phyloP scores from a whole-genome alignment of 1,140 invertebrate species.

The Papilio aristodemus region DNA sequence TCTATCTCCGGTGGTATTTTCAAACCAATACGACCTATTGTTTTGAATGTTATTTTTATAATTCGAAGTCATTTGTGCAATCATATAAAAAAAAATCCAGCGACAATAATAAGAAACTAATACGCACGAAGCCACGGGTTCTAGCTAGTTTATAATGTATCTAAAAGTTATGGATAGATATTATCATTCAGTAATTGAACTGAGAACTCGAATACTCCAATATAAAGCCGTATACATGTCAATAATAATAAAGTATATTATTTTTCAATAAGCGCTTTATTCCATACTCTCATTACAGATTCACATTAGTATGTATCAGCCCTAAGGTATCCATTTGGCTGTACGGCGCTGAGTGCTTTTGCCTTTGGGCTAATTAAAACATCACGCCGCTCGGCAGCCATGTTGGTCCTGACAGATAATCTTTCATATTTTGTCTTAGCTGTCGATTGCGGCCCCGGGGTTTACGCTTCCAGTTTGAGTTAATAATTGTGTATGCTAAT shows the following conservation, averaged over 20 bases:
- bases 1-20: too few species aligned
- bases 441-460: conserved; percentile 54
- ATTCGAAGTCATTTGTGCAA: too few species aligned
- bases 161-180: neutral
- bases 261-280: conserved; percentile 20
- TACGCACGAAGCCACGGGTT: too few species aligned
- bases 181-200: neutral
- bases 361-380: conserved; percentile 78
- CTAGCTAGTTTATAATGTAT: neutral
- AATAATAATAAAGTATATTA: neutral
- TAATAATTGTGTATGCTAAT: conserved; percentile 30
- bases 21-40: too few species aligned
- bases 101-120: too few species aligned
- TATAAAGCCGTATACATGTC: neutral
- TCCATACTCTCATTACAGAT: neutral
- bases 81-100: too few species aligned
- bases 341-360: conserved; percentile 59
- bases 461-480: conserved; percentile 18
- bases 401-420: conserved; percentile 63
- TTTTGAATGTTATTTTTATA: too few species aligned
- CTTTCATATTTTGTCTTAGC: conserved; percentile 76
- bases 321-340: conserved; percentile 60
- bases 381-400: conserved; percentile 57
- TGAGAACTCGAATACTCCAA: neutral
- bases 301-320: conserved; percentile 38